Evolutionary conservation across 1,140 invertebrate genomes (phyloP).

Genomic region (Rhyzopertha dominica): DNA sequence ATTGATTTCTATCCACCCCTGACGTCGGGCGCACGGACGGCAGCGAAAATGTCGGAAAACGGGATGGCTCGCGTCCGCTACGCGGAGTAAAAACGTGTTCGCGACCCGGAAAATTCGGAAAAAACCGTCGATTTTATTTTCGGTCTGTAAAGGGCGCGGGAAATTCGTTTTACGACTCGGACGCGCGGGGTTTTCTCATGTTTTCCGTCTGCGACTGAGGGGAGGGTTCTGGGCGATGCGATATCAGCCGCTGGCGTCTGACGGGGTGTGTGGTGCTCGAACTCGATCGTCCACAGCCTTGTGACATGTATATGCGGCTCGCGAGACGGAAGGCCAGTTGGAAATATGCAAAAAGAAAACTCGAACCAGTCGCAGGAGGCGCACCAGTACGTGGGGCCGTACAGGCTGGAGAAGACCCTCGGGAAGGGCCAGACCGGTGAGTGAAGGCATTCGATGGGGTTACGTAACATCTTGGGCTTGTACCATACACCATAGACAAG

Average conservation of each 20-base stretch:
- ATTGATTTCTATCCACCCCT: conserved; percentile 30
- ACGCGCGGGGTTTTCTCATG: background rate
- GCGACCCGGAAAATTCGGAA: background rate
- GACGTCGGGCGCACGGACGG: conserved; percentile 8
- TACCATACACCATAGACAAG: too few relatives aligned
- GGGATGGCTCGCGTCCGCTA: background rate
- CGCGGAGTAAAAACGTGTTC: conserved; percentile 1
- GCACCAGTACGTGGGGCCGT: conserved; percentile 96
- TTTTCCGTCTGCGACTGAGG: background rate
- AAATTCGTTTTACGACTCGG: background rate
- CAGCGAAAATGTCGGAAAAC: conserved; percentile 14
- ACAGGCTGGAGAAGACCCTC: conserved; percentile 96
- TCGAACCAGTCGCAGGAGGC: conserved; percentile 52
- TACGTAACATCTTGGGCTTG: too few relatives aligned
- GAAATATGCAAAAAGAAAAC: conserved; percentile 44
- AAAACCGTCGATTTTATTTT: background rate
- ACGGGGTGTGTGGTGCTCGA: too few relatives aligned
- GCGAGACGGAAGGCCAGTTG: background rate
- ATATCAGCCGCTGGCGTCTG: background rate
- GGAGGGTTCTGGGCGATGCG: conserved; percentile 7
- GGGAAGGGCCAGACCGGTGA: conserved; percentile 99
- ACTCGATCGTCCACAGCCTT: background rate
- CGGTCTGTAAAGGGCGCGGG: background rate
- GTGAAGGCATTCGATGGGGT: too few relatives aligned
- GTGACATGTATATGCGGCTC: background rate